Evolutionary conservation across 2,113 vertebrate species (phyloP).

Genomic region (Genyomyrus donnyi): DNA sequence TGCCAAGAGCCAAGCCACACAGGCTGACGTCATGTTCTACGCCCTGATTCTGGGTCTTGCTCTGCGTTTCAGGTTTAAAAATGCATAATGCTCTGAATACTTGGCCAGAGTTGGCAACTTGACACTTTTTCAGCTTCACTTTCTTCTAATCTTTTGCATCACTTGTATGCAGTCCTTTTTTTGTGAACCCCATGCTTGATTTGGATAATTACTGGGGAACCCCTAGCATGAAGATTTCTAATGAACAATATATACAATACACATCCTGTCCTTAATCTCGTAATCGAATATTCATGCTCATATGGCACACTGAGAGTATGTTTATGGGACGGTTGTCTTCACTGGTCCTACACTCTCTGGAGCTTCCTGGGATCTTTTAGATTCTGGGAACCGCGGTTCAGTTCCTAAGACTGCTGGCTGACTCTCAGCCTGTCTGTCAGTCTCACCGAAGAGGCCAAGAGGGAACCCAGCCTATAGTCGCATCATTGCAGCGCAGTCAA

Average conservation of each 20-base stretch:
- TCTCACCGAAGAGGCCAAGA: neutral
- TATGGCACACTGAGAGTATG: neutral
- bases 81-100: neutral
- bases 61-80: neutral
- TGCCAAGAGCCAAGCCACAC: neutral
- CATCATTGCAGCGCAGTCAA: neutral
- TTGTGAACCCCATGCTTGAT: neutral
- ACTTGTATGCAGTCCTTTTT: neutral
- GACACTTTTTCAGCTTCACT: neutral
- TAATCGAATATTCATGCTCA: neutral
- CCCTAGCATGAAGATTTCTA: neutral
- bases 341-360: neutral
- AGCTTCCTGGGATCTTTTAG: neutral
- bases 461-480: neutral
- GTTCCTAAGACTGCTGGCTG: neutral
- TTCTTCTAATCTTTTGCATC: neutral
- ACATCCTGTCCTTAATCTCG: neutral
- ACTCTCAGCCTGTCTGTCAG: neutral
- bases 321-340: neutral
- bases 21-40: neutral
- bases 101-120: neutral
- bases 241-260: neutral
- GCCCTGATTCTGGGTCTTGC: neutral
- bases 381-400: neutral
- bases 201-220: neutral